Conservation (phyloP, 2,888 invertebrate genomes). For the Dysmachus trigonus region DNA sequence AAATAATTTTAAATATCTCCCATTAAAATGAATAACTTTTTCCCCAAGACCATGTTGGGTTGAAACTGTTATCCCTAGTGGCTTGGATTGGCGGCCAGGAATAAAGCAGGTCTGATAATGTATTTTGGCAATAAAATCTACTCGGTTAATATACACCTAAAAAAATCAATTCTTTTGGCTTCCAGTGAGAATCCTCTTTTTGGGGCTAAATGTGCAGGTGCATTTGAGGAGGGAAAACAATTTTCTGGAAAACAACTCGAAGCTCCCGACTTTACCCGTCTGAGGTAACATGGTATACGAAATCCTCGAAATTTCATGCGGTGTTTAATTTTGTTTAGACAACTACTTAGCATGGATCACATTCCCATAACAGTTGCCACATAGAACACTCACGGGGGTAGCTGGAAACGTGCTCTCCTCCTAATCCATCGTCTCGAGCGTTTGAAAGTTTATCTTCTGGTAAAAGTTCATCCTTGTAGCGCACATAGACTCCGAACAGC, state of each 20-base stretch:
- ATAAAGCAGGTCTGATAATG: background rate
- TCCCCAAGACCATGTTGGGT: background rate
- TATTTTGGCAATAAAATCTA: background rate
- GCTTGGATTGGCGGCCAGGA: background rate
- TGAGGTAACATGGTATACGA: constrained; percentile 11
- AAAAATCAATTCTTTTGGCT: constrained; percentile 16
- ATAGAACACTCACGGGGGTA: constrained; percentile 62
- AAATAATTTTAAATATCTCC: background rate
- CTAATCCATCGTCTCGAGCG: constrained; percentile 59
- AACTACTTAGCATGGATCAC: constrained; percentile 40
- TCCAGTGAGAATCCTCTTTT: background rate
- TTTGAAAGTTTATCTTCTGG: constrained; percentile 52
- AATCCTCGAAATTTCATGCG: constrained; percentile 5
- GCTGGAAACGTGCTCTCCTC: constrained; percentile 61
- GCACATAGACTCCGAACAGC: constrained; percentile 66
- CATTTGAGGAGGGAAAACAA: background rate
- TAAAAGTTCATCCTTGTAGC: constrained; percentile 63
- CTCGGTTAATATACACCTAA: background rate
- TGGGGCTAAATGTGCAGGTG: constrained; percentile 10
- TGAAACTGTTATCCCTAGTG: background rate
- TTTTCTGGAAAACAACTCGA: background rate
- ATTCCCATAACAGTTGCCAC: constrained; percentile 29
- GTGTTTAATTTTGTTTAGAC: constrained; percentile 28
- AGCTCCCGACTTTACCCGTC: background rate
- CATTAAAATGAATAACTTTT: background rate